Evolutionary conservation across 2,888 invertebrate species (phyloP).

Genomic region (Eurytoma adleriae): DNA sequence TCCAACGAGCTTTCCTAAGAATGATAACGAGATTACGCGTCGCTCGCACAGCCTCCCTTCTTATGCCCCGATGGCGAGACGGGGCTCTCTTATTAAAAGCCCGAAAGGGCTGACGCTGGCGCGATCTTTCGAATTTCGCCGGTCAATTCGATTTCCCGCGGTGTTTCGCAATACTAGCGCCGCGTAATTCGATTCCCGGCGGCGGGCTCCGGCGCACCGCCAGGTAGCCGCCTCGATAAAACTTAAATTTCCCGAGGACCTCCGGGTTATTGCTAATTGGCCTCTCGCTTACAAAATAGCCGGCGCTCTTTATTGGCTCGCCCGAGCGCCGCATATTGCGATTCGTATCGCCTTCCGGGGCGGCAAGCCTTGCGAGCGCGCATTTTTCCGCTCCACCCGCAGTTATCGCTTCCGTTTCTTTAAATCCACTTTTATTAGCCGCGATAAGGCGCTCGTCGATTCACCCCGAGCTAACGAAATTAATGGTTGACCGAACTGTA

Average conservation of each 20-base stretch:
- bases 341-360: slow-evolving; percentile 15
- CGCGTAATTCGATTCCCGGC: neutral
- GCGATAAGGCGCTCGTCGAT: too few species aligned
- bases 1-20: slow-evolving; percentile 2
- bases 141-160: neutral
- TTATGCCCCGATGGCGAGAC: neutral
- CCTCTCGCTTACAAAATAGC: too few species aligned
- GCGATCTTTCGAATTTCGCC: neutral
- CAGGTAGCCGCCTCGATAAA: neutral
- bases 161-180: neutral
- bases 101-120: neutral
- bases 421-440: neutral
- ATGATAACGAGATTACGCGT: slow-evolving; percentile 18
- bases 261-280: slow-evolving; percentile 13
- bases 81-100: neutral
- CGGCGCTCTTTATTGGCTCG: neutral
- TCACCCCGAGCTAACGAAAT: too few species aligned
- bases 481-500: too few species aligned
- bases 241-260: neutral
- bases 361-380: too few species aligned
- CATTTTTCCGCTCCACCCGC: too few species aligned
- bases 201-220: neutral
- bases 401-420: neutral
- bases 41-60: neutral
- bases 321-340: slow-evolving; percentile 3